A percentile compares a stretch with the other conserved stretches of the same genome.
Conservation (phyloP, 2,113 vertebrate genomes). For the Sylvia atricapilla region DNA sequence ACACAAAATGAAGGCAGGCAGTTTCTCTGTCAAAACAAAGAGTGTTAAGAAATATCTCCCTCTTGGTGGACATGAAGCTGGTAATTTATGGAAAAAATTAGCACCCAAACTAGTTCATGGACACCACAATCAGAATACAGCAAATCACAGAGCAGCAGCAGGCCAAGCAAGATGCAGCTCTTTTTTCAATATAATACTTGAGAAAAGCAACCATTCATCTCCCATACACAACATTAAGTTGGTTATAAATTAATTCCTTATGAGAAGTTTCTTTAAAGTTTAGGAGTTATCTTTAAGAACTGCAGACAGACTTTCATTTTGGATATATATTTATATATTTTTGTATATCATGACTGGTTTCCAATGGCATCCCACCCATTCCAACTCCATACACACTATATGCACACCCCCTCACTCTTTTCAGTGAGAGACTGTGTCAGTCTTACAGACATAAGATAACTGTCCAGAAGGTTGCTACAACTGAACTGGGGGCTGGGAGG, state of each 20-base stretch:
- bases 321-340: background rate
- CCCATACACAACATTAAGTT: background rate
- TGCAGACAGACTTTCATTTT: background rate
- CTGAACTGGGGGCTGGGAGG: accelerated
- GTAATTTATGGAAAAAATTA: background rate
- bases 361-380: background rate
- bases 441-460: background rate
- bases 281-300: background rate
- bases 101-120: background rate
- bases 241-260: background rate
- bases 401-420: background rate
- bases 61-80: accelerated
- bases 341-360: background rate
- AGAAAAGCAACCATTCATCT: background rate
- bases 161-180: background rate
- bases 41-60: background rate
- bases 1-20: background rate
- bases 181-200: background rate
- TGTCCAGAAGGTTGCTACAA: background rate
- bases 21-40: background rate
- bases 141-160: background rate
- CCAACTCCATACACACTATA: background rate
- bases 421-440: background rate
- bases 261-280: background rate
- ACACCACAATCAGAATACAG: background rate